Evolutionary conservation across 2,113 vertebrate species (phyloP), one percentile per base, ranked within the genome.

Genomic region (Scopus umbretta): DNA sequence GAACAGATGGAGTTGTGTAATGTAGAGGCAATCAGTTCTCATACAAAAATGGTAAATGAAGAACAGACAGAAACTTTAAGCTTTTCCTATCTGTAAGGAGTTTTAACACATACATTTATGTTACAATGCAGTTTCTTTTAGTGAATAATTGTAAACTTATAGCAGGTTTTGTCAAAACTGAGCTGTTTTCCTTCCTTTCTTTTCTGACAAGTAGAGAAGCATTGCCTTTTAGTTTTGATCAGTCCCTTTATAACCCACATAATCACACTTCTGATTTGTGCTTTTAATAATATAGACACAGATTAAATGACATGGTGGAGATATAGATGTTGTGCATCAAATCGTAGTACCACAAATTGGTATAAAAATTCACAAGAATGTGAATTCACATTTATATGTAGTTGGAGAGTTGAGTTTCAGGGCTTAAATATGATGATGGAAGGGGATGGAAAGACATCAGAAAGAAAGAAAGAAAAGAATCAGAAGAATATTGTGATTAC

Each of bases 21-120:
- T n/a, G 52, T 32, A 63, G 66, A 91, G 65, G 40, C 50, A 78
- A 82, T 74, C 34, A 43, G 18, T 80, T 29, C 58, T 86, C 45
- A 30, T 34, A 29, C 12, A 18, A 40, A 58, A 70, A 32, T 27
- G 29, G 56, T 23, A 45, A 88, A 81, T 68, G 53, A 56, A 53
- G 58, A 90, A 55, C 18, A 30, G 42, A 16, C 29, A 78, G 45
- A 56, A 67, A 23, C 26, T 63, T 32, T 13, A 32, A 61, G 17
- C 0, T 0, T 72, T 80, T 56, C 11, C 0, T 29, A 7, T 36
- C 13, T 27, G 7, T 22, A 22, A 38, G 30, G 36, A 50, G 25
- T 52, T 78, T 71, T 32, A 79, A n/a, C 23, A 1, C 26, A 12
- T 58, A 47, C 4, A 7, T 91, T 53, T 73, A 34, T 62, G 23